phyloP scores from a whole-genome alignment of 35 echinoderm and acorn worm species.

The Anneissia japonica region DNA sequence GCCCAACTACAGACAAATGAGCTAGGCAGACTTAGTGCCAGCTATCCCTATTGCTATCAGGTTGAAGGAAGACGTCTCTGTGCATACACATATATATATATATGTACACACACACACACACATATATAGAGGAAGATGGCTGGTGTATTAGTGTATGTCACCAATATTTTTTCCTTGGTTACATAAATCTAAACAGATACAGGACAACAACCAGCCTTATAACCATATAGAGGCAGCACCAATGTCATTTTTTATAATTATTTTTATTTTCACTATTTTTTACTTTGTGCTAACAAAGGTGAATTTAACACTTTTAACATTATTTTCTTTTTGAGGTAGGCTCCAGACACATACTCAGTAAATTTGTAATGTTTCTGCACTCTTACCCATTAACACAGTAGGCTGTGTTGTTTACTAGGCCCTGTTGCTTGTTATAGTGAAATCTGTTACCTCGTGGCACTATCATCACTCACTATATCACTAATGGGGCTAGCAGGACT shows the following conservation, averaged over 20 bases:
- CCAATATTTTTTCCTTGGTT: background rate
- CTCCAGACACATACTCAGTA: no score
- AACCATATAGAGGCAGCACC: background rate
- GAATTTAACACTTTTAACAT: no score
- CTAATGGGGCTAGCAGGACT: background rate
- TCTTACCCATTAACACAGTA: no score
- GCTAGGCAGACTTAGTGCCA: background rate
- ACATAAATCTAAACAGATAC: background rate
- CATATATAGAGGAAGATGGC: background rate
- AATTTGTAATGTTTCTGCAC: no score
- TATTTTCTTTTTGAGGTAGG: no score
- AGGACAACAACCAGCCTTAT: background rate
- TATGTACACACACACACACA: background rate
- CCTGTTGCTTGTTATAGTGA: background rate
- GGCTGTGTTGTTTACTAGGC: background rate
- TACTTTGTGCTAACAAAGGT: background rate
- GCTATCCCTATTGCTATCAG: background rate
- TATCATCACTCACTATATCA: background rate
- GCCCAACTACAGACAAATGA: background rate
- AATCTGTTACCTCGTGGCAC: background rate
- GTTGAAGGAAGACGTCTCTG: background rate
- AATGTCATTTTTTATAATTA: background rate
- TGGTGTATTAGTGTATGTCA: background rate
- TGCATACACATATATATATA: background rate
- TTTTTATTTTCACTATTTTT: background rate